Evolutionary conservation across 2,113 vertebrate species (phyloP).

Genomic region (Gymnarchus niloticus): DNA sequence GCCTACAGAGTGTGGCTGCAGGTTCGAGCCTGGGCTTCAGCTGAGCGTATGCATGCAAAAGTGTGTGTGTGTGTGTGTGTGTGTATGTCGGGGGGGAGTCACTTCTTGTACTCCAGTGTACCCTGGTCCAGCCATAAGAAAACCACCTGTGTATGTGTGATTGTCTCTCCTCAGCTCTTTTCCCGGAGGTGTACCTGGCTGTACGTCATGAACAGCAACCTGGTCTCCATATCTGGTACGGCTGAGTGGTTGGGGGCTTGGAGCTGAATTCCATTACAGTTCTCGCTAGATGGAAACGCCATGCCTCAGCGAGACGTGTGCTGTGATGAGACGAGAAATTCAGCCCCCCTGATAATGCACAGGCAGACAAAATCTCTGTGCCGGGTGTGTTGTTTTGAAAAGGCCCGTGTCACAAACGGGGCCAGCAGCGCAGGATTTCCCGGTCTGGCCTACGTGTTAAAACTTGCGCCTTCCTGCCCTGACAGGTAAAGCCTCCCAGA

Average conservation of each 20-base stretch:
- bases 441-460: neutral
- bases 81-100: no score
- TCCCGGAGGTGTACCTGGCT: slow-evolving; percentile 94
- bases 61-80: neutral
- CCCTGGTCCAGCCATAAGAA: neutral
- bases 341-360: neutral
- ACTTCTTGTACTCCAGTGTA: no score
- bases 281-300: neutral
- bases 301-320: neutral
- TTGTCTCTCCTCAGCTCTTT: slow-evolving; percentile 72
- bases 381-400: neutral
- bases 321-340: neutral
- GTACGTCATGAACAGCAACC: slow-evolving; percentile 97
- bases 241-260: neutral
- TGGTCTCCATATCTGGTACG: slow-evolving; percentile 97
- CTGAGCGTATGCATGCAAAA: neutral
- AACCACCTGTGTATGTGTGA: neutral
- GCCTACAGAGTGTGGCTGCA: neutral
- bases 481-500: slow-evolving; percentile 93
- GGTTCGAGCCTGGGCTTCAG: neutral
- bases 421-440: neutral
- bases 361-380: neutral
- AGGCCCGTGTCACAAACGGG: neutral
- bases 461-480: slow-evolving; percentile 18
- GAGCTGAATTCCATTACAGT: neutral